Evolutionary conservation across 2,888 invertebrate species (phyloP), one percentile per base, ranked within the genome.

Genomic region (Anaspis maculata): DNA sequence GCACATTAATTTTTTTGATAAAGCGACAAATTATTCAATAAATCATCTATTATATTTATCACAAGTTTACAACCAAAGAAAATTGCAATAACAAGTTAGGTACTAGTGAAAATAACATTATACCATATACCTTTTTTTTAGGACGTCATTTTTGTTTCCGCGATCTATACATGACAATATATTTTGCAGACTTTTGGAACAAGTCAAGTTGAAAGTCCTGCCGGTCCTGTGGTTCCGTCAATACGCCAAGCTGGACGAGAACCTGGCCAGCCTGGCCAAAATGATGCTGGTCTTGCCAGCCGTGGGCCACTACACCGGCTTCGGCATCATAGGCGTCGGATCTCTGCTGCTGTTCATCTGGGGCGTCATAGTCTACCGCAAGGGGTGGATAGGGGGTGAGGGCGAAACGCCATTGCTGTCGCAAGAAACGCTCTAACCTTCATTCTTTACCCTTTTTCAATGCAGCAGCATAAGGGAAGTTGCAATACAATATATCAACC

Each of bases 201-300:
- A 70, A 30, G 58, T 77, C 7, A 67, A 67, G 10, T 65, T 74
- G 34, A 72, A 73, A 24, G 68, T 76, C 56, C 71, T 84, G 58
- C 87, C 87, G 2, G 75, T 80, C 68, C 67, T 87, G 54, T 85
- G 84, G 83, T 87, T 88, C 64, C 69, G 72, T 1, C 83, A 87
- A 61, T 70, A 72, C 44, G 76, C 79, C 26, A 55, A 62, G 27
- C 59, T 79, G 5, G 74, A 76, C 23, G 62, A 72, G 3, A 66
- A 75, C 14, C 71, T 79, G 47, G 76, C 80, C 1, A 48, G 49
- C 1, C 46, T 70, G 57, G 70, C 77, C 0, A 70, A 72, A 34
- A 48, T 70, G 3, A 62, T 79, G 1, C 56, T 77, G n/a, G 58
- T 69, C 5, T 44, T 78, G 29, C 68, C 75, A 1, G 57, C 66